phyloP scores from a whole-genome alignment of 2,113 vertebrate species.

The Hippocampus comes region DNA sequence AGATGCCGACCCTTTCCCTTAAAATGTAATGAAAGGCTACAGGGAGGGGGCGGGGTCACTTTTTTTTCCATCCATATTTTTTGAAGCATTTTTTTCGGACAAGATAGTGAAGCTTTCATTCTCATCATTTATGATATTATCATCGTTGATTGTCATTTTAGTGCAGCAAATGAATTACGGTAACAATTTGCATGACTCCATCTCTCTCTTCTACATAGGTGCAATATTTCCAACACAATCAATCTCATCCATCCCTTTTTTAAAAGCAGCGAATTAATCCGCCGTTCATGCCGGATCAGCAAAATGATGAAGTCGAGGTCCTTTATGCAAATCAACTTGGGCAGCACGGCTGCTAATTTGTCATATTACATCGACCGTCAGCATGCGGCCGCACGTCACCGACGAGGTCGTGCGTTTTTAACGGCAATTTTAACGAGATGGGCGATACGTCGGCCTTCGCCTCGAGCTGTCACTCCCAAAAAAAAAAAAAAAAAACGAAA shows the following conservation, averaged over 20 bases:
- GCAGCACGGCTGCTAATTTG: conserved; percentile 39
- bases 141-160: too few species aligned
- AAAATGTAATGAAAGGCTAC: too few species aligned
- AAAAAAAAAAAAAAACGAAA: background rate
- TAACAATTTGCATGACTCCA: conserved; percentile 25
- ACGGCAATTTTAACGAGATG: conserved; percentile 57
- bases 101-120: too few species aligned
- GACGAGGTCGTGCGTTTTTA: conserved; percentile 65
- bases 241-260: conserved; percentile 5
- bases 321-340: background rate
- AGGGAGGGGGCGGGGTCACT: too few species aligned
- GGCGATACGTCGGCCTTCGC: conserved; percentile 53
- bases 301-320: conserved; percentile 30
- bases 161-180: conserved; percentile 41
- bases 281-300: conserved; percentile 21
- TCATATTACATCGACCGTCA: conserved; percentile 62
- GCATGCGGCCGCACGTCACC: conserved; percentile 46
- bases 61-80: too few species aligned
- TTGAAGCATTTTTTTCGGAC: too few species aligned
- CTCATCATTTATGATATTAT: too few species aligned
- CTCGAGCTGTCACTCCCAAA: conserved; percentile 62
- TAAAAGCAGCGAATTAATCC: conserved; percentile 10
- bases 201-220: background rate
- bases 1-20: too few species aligned
- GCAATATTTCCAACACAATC: background rate